Conservation (phyloP, 1,140 invertebrate species). For the Brachionus manjavacas region DNA sequence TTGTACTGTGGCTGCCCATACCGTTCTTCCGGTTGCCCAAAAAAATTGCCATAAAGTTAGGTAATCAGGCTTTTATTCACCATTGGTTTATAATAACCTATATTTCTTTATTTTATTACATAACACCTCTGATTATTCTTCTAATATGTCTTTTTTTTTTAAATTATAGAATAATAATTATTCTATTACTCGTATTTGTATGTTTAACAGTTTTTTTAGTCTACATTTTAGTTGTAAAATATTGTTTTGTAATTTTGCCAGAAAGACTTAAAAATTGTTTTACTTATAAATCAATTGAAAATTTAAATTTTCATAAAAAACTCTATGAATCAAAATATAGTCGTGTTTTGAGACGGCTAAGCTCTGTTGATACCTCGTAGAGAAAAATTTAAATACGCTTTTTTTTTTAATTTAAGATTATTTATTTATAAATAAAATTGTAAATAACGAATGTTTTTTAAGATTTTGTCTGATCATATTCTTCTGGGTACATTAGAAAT, state of each 20-base stretch:
- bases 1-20: slow-evolving; percentile 64
- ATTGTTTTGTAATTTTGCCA: slow-evolving; percentile 53
- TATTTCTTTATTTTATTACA: slow-evolving; percentile 60
- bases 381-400: background rate
- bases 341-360: background rate
- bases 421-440: background rate
- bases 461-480: background rate
- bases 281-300: background rate
- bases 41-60: slow-evolving; percentile 60
- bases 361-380: background rate
- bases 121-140: slow-evolving; percentile 60
- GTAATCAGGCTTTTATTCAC: slow-evolving; percentile 60
- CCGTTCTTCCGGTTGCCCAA: slow-evolving; percentile 63
- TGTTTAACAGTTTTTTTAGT: slow-evolving; percentile 53
- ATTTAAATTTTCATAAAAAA: background rate
- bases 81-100: slow-evolving; percentile 64
- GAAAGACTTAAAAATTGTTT: background rate
- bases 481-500: background rate
- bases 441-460: background rate
- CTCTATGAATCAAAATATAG: background rate
- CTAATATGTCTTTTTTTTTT: slow-evolving; percentile 49
- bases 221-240: slow-evolving; percentile 64
- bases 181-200: background rate
- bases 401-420: background rate
- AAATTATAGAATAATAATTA: background rate